Evolutionary conservation across 2,797 vertebrate genomes (phyloP).

Genomic region (Zenarchopterus dispar): DNA sequence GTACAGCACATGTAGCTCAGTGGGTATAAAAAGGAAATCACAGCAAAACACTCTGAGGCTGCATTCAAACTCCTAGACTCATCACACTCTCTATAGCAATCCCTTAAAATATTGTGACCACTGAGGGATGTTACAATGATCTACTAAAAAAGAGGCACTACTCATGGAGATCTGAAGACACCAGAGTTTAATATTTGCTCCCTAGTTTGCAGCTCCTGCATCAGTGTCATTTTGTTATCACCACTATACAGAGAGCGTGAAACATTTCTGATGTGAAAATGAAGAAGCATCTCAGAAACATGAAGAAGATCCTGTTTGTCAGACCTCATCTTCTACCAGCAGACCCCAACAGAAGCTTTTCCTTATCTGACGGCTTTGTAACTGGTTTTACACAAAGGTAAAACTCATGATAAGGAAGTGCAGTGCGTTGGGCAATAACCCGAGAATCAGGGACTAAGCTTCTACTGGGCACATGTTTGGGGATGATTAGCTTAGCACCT

Average conservation of each 20-base stretch:
- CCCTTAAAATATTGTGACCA: slow-evolving; percentile 24
- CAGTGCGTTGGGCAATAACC: slow-evolving; percentile 14
- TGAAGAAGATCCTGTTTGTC: no score
- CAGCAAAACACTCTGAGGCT: slow-evolving; percentile 14
- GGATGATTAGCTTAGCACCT: slow-evolving; percentile 10
- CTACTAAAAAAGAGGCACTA: slow-evolving; percentile 78
- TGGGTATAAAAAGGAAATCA: slow-evolving; percentile 13
- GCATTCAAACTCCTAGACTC: slow-evolving; percentile 37
- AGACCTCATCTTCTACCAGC: no score
- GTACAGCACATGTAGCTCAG: slow-evolving; percentile 16
- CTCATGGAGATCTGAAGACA: slow-evolving; percentile 70
- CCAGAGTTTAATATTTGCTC: slow-evolving; percentile 27
- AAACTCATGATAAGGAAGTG: slow-evolving; percentile 23
- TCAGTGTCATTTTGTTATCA: slow-evolving; percentile 26
- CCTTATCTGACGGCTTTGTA: background rate
- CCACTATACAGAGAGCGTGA: slow-evolving; percentile 19
- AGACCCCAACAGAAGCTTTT: no score
- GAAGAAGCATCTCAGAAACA: background rate
- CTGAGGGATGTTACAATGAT: slow-evolving; percentile 46
- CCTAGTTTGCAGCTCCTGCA: no score
- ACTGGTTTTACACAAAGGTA: slow-evolving; percentile 15
- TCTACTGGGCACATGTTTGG: slow-evolving; percentile 13
- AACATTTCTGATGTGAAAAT: slow-evolving; percentile 19
- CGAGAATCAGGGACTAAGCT: slow-evolving; percentile 21
- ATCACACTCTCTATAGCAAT: slow-evolving; percentile 36